These are phyloP conservation scores for Leptopilina boulardi DNA, from an alignment of 1,140 invertebrate genomes.

Conservation along the genomic window DNA sequence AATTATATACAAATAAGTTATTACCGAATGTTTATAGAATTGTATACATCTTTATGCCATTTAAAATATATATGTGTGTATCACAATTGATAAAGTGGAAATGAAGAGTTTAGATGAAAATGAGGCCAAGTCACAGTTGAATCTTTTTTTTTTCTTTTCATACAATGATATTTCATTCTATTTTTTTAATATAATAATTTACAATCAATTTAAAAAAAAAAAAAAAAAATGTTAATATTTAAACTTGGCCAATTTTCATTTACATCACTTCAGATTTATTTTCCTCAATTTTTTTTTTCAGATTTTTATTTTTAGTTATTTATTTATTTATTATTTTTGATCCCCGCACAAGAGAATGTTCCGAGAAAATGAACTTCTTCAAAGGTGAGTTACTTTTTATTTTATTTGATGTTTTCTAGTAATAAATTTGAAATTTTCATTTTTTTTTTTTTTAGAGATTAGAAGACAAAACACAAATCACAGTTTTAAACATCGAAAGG, in stretches of 20 bases:
- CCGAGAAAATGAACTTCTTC: too few relatives aligned
- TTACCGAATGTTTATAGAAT: conserved; percentile 30
- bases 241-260: conserved; percentile 6
- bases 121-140: conserved; percentile 25
- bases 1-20: conserved; percentile 28
- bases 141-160: background rate
- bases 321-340: background rate
- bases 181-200: background rate
- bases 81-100: conserved; percentile 27
- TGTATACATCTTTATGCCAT: conserved; percentile 33
- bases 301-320: background rate
- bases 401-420: background rate
- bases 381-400: background rate
- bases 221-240: background rate
- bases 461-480: background rate
- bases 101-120: conserved; percentile 28
- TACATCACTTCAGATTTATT: background rate
- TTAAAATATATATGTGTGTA: conserved; percentile 28
- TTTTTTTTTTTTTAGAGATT: background rate
- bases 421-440: background rate
- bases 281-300: background rate
- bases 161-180: conserved; percentile 3
- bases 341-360: too few relatives aligned
- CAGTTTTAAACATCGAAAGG: background rate
- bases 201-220: background rate